Conservation (phyloP, 2,797 vertebrate species). For the Leptatherina wallacei region DNA sequence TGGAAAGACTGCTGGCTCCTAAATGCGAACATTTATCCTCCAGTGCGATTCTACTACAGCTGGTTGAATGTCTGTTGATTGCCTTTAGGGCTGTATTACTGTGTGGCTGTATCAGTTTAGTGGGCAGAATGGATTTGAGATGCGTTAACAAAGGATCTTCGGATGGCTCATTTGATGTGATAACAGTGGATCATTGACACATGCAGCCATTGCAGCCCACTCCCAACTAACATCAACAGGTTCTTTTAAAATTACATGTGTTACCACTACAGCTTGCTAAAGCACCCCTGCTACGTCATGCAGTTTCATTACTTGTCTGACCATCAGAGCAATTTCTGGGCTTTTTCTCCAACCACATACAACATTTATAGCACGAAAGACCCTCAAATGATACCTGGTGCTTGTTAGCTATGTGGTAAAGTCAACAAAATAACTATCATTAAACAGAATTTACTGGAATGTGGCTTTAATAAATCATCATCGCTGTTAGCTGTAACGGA, state of each 20-base stretch:
- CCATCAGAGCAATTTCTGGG: neutral
- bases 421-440: constrained; percentile 30
- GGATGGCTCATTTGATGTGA: constrained; percentile 35
- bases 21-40: neutral
- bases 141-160: constrained; percentile 45
- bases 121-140: constrained; percentile 5
- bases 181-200: constrained; percentile 50
- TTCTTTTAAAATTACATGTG: constrained; percentile 34
- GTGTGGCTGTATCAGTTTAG: neutral
- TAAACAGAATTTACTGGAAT: constrained; percentile 26
- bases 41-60: constrained; percentile 6
- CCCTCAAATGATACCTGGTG: constrained; percentile 13
- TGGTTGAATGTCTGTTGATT: constrained; percentile 23
- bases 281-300: neutral
- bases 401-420: constrained; percentile 28
- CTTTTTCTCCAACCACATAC: constrained; percentile 20
- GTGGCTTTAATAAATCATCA: constrained; percentile 19
- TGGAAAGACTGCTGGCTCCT: neutral
- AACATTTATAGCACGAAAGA: constrained; percentile 40
- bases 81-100: constrained; percentile 15
- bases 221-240: constrained; percentile 14
- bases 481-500: neutral
- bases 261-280: constrained; percentile 7
- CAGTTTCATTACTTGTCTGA: constrained; percentile 15
- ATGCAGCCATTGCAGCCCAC: constrained; percentile 3